phyloP scores from a whole-genome alignment of 1,140 invertebrate genomes.

The Drosophila repleta region DNA sequence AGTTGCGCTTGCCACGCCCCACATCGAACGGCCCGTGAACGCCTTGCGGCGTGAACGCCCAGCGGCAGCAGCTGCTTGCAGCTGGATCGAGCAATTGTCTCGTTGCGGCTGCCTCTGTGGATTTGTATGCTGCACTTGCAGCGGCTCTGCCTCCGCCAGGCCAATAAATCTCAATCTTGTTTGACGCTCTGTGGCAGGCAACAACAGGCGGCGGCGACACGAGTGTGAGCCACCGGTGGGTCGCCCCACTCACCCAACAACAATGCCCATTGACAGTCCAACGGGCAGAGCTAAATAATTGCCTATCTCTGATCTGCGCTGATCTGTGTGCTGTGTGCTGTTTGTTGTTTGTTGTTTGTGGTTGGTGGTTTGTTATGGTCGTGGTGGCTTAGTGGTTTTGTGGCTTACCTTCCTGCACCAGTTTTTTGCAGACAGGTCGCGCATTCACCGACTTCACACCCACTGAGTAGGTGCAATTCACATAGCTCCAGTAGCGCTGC shows the following conservation, averaged over 20 bases:
- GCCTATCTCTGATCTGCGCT: constrained; percentile 1
- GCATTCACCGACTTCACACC: constrained; percentile 77
- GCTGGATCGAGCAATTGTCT: constrained; percentile 48
- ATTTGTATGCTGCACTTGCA: constrained; percentile 68
- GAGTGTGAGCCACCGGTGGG: constrained; percentile 56
- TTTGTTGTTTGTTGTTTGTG: neutral
- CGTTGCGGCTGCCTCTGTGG: constrained; percentile 37
- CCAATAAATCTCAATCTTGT: constrained; percentile 81
- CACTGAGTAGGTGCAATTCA: constrained; percentile 80
- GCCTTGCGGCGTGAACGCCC: constrained; percentile 37
- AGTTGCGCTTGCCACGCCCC: constrained; percentile 54
- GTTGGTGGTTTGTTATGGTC: too few relatives aligned
- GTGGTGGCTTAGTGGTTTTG: neutral
- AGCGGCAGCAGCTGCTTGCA: constrained; percentile 29
- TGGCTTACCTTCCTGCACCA: constrained; percentile 82
- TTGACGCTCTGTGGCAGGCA: constrained; percentile 69
- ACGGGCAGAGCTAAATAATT: constrained; percentile 28
- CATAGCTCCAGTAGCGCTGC: constrained; percentile 83
- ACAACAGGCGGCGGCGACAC: constrained; percentile 50
- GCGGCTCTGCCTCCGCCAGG: constrained; percentile 55
- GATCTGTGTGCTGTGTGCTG: neutral
- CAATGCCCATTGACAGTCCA: constrained; percentile 42
- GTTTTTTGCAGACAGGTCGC: constrained; percentile 82
- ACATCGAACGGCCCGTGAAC: neutral
- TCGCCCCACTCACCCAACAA: constrained; percentile 35